Base-by-base conservation (phyloP, 2,113 vertebrate species). In the Pelecanoides urinatrix region DNA sequence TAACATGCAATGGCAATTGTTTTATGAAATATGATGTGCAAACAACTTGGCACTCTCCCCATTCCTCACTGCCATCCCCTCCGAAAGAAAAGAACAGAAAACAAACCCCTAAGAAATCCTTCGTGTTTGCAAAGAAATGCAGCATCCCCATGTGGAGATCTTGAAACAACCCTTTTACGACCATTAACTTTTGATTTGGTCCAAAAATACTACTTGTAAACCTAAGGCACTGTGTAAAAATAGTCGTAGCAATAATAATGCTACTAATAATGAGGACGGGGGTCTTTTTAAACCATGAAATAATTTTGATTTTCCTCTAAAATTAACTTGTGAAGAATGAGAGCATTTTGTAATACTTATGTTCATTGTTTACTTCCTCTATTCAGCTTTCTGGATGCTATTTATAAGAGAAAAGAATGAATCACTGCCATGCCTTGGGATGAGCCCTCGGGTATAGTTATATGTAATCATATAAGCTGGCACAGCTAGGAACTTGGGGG, bases 311-410 rank as follows among this genome's bases (percentile, higher is more conserved):
- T 89, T 66, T 70, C 25, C 55, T 79, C 86, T 88, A 73, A 88
- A 96, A 95, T 86, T 91, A 92, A 74, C 91, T 92, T 10, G 5
- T 38, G 59, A 53, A 94, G 88, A 96, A 92, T 58, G 58, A 80
- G 30, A 86, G 59, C 32, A 17, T 90, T 96, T 80, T 83, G 53
- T 47, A 55, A 55, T 67, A 29, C 40, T 91, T 70, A 19, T 23
- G 45, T 53, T 79, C 79, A 68, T 77, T 88, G 94, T 86, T 95
- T 73, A 15, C 34, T 82, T 74, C 63, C 55, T 84, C 58, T 76
- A 15, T 88, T 84, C 88, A 70, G 63, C 59, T 91, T 94, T 86
- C 13, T 74, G 72, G 50, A 15, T 74, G 71, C 42, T 80, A 58
- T 83, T 94, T 86, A 23, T 73, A 62, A 73, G 36, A 84, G 70